Base-by-base conservation (phyloP, 2,888 invertebrate species). In the Deilephila porcellus region DNA sequence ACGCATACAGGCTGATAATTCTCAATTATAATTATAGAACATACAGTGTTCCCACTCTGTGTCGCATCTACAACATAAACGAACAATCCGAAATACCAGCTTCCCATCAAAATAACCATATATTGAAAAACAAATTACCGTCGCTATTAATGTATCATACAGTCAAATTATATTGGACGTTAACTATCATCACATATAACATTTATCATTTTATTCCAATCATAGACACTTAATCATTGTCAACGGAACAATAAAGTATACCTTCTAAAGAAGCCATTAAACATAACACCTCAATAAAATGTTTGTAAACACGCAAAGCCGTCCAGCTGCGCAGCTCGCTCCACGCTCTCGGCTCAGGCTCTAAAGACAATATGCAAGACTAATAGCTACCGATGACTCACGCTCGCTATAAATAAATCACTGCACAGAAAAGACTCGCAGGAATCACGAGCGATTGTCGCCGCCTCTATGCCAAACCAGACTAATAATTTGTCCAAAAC, bases 401-500 rank as follows among this genome's bases (percentile, higher is more conserved):
- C 83, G 70, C 59, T 32, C 67, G 82, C 89, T 85, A 91, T 90
- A 91, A 90, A 93, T 94, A 93, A 90, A 93, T 93, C 92, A 92
- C 90, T 93, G 91, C 90, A 80, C 78, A 82, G 81, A 82, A 82
- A 80, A 81, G 81, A 83, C 83, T 83, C 85, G 91, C 91, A 90
- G 86, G 93, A 93, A 94, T 93, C 89, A 93, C 89, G 88, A 90
- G 82, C 87, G 76, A 91, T 94, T 93, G 92, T 94, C 82, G 77
- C 78, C 77, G 77, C 87, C 84, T 92, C 89, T 93, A 90, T 93
- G 88, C 88, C 86, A 93, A 94, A 94, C 94, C 94, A 94, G 91
- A 93, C 88, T 94, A 91, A 94, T 94, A 92, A 94, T 94, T 93
- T 90, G 92, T 92, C 84, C 88, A 92, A 92, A 93, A 94, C 92